These are phyloP conservation scores for Malurus splendens DNA, from an alignment of 2,797 vertebrate species.

Conservation along the genomic window DNA sequence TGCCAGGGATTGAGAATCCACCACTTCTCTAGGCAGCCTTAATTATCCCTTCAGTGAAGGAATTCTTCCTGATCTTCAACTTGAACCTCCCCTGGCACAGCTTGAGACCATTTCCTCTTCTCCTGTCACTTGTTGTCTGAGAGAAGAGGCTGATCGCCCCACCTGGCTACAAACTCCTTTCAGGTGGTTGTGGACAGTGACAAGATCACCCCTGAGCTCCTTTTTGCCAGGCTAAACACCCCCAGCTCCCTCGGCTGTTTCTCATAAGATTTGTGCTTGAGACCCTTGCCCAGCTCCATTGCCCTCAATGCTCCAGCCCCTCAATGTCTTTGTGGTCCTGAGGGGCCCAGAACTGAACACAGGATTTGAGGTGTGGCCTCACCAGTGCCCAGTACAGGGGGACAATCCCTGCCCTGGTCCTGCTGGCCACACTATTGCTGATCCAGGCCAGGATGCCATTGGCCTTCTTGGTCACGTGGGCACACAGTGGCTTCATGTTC, in stretches of 20 bases:
- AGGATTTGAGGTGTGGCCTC: neutral
- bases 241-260: neutral
- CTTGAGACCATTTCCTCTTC: neutral
- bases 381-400: fast-evolving
- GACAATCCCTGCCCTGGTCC: neutral
- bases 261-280: neutral
- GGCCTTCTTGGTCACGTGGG: neutral
- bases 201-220: no score
- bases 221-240: neutral
- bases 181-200: neutral
- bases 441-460: neutral
- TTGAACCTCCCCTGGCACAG: neutral
- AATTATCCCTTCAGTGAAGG: neutral
- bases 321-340: neutral
- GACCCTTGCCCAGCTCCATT: neutral
- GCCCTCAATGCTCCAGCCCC: neutral
- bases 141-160: neutral
- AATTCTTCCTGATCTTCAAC: neutral
- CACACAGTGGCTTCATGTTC: neutral
- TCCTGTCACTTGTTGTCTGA: neutral
- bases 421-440: neutral
- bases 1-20: neutral
- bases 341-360: neutral
- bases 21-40: neutral
- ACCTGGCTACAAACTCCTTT: neutral